Evolutionary conservation across 2,888 invertebrate species (phyloP), one percentile per base, ranked within the genome.

Genomic region (Thymelicus acteon): DNA sequence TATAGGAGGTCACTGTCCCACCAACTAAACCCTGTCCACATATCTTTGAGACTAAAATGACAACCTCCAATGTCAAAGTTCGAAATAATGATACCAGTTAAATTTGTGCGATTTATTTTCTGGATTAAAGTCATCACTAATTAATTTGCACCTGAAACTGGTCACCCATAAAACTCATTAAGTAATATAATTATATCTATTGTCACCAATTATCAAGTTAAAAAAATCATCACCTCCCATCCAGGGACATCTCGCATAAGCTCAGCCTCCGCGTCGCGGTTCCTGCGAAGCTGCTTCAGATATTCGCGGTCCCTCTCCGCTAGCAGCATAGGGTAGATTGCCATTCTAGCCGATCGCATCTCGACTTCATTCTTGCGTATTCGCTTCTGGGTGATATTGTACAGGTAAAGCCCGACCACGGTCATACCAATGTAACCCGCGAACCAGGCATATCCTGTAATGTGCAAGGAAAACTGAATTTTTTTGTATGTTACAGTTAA

Each of bases 221-320:
- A 62, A 15, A 31, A 57, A n/a, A 67, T 39, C n/a, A 37, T 73
- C 80, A 95, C 95, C 94, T 97, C 96, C 99, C 99, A 99, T 76
- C 97, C 97, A 72, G 97, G 96, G 13, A 98, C 97, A 87, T 98
- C 95, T 76, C 96, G 96, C 99, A 99, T 99, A 47, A 99, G 92
- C 70, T 97, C 96, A 1, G 94, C 94, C 89, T 99, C 99, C 75
- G 97, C 97, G 15, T 98, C 98, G 15, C 98, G 95, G 87, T 98
- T 97, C 72, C 94, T 94, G 67, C 97, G 95, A 49, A 97, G 80
- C 80, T 98, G 97, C 81, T 97, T 97, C 84, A 99, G 85, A 80
- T 95, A 98, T 93, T 95, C 96, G 79, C 98, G 94, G 85, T 98
- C 98, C 73, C 96, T 94, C 86, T 98, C 98, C 0, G 98, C 98